Conservation (phyloP, 2,888 invertebrate genomes). For the Eristalinus aeneus region DNA sequence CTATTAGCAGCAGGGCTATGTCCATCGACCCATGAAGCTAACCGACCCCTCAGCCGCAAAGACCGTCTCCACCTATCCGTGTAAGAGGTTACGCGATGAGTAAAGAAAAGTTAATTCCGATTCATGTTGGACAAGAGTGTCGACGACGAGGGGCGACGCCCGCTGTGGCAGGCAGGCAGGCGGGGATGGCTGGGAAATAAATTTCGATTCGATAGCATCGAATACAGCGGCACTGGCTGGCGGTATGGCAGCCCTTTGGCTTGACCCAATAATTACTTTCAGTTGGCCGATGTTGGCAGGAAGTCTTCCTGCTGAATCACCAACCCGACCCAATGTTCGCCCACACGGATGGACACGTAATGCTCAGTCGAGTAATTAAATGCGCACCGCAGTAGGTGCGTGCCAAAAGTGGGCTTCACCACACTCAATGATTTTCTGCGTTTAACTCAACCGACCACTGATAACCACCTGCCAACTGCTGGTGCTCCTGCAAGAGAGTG, state of each 20-base stretch:
- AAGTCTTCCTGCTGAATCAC: constrained; percentile 64
- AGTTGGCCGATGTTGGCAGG: constrained; percentile 58
- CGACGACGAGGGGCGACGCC: background rate
- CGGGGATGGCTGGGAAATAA: constrained; percentile 44
- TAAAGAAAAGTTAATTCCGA: constrained; percentile 58
- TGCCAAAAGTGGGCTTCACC: constrained; percentile 63
- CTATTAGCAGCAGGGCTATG: constrained; percentile 22
- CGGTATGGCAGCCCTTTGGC: constrained; percentile 28
- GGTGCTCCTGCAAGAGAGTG: constrained; percentile 41
- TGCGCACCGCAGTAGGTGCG: constrained; percentile 58
- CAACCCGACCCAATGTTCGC: constrained; percentile 11
- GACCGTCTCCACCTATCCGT: background rate
- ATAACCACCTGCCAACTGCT: constrained; percentile 63
- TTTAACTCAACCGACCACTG: constrained; percentile 67
- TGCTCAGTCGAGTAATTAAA: constrained; percentile 67
- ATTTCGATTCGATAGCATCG: constrained; percentile 66
- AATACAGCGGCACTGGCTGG: constrained; percentile 28
- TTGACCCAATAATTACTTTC: constrained; percentile 69
- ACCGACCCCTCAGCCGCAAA: background rate
- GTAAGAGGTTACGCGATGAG: constrained; percentile 21
- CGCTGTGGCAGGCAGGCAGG: background rate
- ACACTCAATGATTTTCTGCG: constrained; percentile 64
- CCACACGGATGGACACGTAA: constrained; percentile 47
- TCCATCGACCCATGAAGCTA: constrained; percentile 21
- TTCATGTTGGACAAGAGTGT: constrained; percentile 12